phyloP scores from a whole-genome alignment of 2,113 vertebrate genomes.

The Nerophis lumbriciformis region DNA sequence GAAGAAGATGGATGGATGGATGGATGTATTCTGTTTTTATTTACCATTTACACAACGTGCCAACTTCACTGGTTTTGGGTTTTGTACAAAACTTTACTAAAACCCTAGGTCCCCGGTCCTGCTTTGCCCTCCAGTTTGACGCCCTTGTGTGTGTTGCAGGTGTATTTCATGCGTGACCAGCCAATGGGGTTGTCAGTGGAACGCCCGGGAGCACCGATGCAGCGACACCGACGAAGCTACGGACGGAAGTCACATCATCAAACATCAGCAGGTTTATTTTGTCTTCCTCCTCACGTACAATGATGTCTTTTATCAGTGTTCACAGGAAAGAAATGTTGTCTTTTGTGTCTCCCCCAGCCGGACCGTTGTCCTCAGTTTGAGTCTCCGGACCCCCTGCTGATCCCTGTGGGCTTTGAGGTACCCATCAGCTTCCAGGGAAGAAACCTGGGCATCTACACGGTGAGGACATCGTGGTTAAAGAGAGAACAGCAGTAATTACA shows the following conservation, averaged over 20 bases:
- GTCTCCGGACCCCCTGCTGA: constrained; percentile 73
- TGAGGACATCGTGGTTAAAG: constrained; percentile 20
- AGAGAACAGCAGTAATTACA: not conserved
- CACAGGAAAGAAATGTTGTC: not conserved
- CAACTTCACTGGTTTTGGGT: too few species aligned
- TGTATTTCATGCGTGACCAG: constrained; percentile 89
- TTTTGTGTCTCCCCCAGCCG: constrained; percentile 1
- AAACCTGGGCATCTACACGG: constrained; percentile 75
- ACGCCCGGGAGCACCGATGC: constrained; percentile 76
- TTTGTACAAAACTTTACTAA: too few species aligned
- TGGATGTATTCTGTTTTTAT: too few species aligned
- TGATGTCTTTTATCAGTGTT: not conserved
- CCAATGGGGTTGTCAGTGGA: constrained; percentile 91
- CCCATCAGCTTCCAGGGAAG: constrained; percentile 80
- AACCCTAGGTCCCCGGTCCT: too few species aligned
- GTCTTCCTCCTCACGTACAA: not conserved
- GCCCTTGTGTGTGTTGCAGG: constrained; percentile 61
- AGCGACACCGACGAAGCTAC: constrained; percentile 64
- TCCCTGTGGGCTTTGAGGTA: constrained; percentile 78
- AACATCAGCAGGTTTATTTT: constrained; percentile 71
- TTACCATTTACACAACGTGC: too few species aligned
- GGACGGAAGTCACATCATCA: constrained; percentile 62
- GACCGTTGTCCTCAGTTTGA: constrained; percentile 85
- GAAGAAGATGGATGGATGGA: too few species aligned
- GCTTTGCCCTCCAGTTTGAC: too few species aligned